phyloP scores from a whole-genome alignment of 2,113 vertebrate species.

The Elachura formosa region DNA sequence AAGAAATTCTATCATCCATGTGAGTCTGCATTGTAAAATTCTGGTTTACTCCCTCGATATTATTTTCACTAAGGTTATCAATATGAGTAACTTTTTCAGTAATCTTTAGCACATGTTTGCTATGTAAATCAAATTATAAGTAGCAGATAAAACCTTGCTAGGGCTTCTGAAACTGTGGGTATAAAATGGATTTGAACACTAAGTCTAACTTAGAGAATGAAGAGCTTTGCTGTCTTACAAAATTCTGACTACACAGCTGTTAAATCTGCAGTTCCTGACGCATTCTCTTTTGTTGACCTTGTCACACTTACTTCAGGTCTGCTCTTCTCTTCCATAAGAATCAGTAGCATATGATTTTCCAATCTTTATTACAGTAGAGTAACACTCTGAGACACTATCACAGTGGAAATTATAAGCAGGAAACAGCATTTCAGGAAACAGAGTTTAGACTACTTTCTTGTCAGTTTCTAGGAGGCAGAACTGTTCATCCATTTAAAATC shows the following conservation, averaged over 20 bases:
- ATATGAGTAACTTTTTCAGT: not conserved
- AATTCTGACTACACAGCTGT: not conserved
- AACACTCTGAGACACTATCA: not conserved
- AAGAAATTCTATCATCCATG: not conserved
- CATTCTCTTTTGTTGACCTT: not conserved
- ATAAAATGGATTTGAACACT: not conserved
- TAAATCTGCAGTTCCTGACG: not conserved
- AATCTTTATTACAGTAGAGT: not conserved
- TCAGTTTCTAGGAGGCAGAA: not conserved
- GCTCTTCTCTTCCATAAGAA: not conserved
- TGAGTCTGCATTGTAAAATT: conserved; percentile 4
- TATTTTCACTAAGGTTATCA: not conserved
- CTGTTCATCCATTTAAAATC: not conserved
- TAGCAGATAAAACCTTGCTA: not conserved
- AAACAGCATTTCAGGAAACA: not conserved
- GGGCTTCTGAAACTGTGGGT: not conserved
- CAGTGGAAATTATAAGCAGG: not conserved
- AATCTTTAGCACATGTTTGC: conserved; percentile 4
- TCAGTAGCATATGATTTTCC: not conserved
- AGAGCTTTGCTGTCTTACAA: not conserved
- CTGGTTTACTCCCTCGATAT: not conserved
- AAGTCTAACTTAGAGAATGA: not conserved
- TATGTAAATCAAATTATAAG: conserved; percentile 9
- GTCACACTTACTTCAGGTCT: not conserved
- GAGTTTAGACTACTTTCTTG: not conserved